Evolutionary conservation across 1,140 invertebrate genomes (phyloP), one percentile per base, ranked within the genome.

Genomic region (Pogonognathellus flavescens): DNA sequence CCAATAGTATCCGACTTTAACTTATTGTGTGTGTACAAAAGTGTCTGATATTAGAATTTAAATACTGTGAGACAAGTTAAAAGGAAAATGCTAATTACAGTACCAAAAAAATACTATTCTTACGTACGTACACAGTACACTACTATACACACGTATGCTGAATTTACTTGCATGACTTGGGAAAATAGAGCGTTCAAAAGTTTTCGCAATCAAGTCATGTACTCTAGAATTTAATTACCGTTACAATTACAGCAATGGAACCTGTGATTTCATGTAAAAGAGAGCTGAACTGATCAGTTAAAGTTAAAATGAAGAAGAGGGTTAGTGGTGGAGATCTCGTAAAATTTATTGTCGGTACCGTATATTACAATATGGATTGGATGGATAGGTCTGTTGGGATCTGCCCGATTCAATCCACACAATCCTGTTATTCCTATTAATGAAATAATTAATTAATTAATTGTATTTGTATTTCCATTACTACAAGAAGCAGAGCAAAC

Each of bases 231-330:
- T 76, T 76, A 76, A 76, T 76, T 76, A 41, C 31, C 31, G 6
- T 6, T 41, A 76, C 20, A 66, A 55, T 53, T 52, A 62, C 9
- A 66, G 55, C 50, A 84, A 80, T 72, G 70, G 41, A 84, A 84
- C 76, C 83, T 84, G 83, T 84, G 83, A 84, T 84, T 84, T 84
- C 83, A 84, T 84, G 83, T 84, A 80, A 84, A 84, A 84, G 70
- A 84, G 83, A 84, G 83, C 83, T 84, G 83, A 50, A 53, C 76
- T 84, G 49, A 50, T 84, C 70, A 76, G 70, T 76, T 76, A 76
- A 76, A 76, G 41, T 14, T 50, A 14, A 76, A 50, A 76, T 49
- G 70, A 76, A 41, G 31, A 41, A 41, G n/a, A 57, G 70, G 70
- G 70, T 76, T 25, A 41, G 31, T 41, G 41, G 70, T 76, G 70